These are phyloP conservation scores for Invenusta paracnida DNA, from an alignment of 2,888 invertebrate species.

Conservation along the genomic window DNA sequence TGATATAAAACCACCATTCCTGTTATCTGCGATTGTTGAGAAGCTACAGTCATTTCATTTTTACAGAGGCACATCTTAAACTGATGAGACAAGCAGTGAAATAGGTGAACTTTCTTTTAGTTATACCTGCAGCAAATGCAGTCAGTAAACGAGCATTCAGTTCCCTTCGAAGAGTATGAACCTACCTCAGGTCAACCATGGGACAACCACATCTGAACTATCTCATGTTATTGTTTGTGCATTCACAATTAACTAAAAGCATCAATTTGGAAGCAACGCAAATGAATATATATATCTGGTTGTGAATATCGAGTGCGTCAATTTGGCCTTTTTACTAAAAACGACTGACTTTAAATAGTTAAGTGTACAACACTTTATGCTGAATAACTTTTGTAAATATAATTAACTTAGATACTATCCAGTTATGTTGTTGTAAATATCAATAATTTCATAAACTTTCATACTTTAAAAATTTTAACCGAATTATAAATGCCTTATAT, in stretches of 20 bases:
- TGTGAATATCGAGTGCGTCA: background rate
- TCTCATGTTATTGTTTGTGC: background rate
- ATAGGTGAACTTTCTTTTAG: background rate
- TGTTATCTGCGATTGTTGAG: background rate
- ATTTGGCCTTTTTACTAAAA: background rate
- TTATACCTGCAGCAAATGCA: background rate
- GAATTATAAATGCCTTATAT: background rate
- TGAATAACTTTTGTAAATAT: background rate
- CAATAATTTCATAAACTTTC: background rate
- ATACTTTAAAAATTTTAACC: background rate
- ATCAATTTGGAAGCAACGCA: background rate
- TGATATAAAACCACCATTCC: background rate
- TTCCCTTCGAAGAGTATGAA: background rate
- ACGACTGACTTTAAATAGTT: no score
- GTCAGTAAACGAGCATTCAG: background rate
- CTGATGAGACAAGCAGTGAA: background rate
- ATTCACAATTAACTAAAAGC: background rate
- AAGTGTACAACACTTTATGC: background rate
- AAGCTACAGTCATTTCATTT: background rate
- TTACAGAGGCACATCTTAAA: background rate
- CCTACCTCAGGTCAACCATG: no score
- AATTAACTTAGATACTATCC: no score
- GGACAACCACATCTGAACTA: background rate
- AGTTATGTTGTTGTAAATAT: background rate
- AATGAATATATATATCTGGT: background rate